Percentiles rank a stretch among this genome's conserved stretches.
phyloP scores from a whole-genome alignment of 2,113 vertebrate species.

The Salvelinus fontinalis region DNA sequence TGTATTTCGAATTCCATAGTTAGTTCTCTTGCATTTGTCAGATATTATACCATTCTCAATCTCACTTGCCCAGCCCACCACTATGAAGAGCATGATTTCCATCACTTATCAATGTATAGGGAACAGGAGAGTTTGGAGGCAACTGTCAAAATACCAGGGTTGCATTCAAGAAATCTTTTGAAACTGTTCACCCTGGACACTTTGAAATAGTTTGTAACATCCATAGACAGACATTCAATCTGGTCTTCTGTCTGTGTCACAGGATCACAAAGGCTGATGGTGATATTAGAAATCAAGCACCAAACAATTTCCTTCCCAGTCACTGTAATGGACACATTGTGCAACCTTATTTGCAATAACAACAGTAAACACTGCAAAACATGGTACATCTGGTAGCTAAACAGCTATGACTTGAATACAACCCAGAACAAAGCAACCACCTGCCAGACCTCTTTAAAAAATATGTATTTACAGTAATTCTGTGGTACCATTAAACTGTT shows the following conservation, averaged over 20 bases:
- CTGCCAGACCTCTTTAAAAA: constrained; percentile 31
- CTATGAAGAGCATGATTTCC: constrained; percentile 35
- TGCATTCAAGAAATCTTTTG: constrained; percentile 62
- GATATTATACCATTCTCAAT: constrained; percentile 25
- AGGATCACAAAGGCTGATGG: constrained; percentile 68
- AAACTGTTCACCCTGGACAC: constrained; percentile 25
- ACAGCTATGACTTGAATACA: constrained; percentile 58
- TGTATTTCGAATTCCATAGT: neutral
- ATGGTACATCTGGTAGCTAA: constrained; percentile 61
- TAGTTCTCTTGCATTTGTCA: neutral
- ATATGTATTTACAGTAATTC: constrained; percentile 48
- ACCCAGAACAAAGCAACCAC: constrained; percentile 45
- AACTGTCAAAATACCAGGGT: constrained; percentile 41
- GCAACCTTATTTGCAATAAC: constrained; percentile 68
- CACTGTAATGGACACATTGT: constrained; percentile 69
- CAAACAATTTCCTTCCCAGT: constrained; percentile 69
- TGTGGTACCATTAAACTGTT: constrained; percentile 60
- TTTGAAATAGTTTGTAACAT: constrained; percentile 52
- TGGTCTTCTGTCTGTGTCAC: constrained; percentile 53
- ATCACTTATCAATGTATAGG: constrained; percentile 19
- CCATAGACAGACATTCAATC: constrained; percentile 42
- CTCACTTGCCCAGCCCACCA: constrained; percentile 18
- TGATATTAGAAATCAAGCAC: constrained; percentile 73
- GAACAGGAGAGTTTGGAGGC: constrained; percentile 17
- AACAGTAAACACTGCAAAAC: constrained; percentile 64